Conservation (phyloP, 2,797 vertebrate species). For the Onychomys torridus region DNA sequence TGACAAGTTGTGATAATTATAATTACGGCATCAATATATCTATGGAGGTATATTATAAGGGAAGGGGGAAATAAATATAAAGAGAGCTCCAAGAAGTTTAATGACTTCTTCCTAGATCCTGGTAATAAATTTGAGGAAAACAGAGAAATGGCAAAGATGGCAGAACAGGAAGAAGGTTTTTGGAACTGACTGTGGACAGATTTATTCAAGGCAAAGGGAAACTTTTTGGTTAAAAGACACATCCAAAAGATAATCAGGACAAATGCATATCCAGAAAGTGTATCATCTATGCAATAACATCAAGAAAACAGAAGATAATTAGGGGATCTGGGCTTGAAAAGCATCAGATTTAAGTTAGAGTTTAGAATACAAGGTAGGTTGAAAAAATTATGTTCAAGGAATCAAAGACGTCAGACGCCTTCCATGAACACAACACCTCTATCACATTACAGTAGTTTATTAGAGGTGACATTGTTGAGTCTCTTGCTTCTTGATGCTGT, state of each 20-base stretch:
- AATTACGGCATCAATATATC: background rate
- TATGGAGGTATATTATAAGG: background rate
- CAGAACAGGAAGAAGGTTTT: too few species aligned
- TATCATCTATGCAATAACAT: background rate
- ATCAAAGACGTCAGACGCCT: background rate
- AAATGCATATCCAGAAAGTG: background rate
- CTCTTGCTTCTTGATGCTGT: background rate
- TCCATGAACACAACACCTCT: fast-evolving
- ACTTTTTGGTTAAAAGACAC: background rate
- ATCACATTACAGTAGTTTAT: background rate
- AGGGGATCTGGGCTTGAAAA: background rate
- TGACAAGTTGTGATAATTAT: background rate
- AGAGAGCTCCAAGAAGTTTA: background rate
- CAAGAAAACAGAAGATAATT: background rate
- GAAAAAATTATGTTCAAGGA: background rate
- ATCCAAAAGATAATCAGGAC: background rate
- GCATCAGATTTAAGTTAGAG: background rate
- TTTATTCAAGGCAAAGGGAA: background rate
- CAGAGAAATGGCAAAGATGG: too few species aligned
- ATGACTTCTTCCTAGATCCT: background rate
- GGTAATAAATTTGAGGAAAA: background rate
- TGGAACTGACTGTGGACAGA: fast-evolving
- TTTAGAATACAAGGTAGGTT: background rate
- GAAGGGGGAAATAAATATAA: background rate
- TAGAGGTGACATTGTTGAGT: background rate